Evolutionary conservation across 1,140 invertebrate species (phyloP), one percentile per base, ranked within the genome.

Genomic region (Aphelinus certus): DNA sequence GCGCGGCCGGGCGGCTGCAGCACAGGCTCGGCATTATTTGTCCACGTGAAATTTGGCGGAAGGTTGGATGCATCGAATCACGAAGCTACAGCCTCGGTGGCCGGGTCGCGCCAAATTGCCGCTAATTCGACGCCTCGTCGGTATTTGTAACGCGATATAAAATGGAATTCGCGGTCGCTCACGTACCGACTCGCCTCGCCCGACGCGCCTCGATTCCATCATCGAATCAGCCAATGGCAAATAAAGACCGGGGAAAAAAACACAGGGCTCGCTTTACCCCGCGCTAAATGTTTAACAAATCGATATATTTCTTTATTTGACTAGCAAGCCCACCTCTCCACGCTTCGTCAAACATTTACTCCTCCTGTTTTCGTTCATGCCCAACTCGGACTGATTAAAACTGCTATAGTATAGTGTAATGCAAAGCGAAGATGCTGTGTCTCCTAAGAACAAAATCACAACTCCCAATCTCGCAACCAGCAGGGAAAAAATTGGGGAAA

Each of bases 141-240:
- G 71, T 62, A 79, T 80, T 80, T 78, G 79, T 77, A 81, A 77
- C 72, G 77, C 75, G 71, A 78, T 80, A 81, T 80, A 82, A 80
- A 83, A 81, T 82, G 77, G 71, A 78, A 76, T 79, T 81, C 70
- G 77, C 73, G 77, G 77, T 80, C 71, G 76, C 26, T 65, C 67
- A 71, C 49, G 66, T 68, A 58, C 48, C 53, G 63, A 78, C 26
- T 68, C 71, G 75, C 64, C 75, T 69, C 58, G 49, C 64, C 73
- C 45, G 45, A 68, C 65, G 68, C 64, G 74, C 73, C 73, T 76
- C 69, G 76, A 69, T 60, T 6, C 73, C 79, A 81, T 79, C 80
- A 81, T 76, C 76, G 75, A 58, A 76, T 80, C 78, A 71, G 56
- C 73, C 79, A 82, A 4, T 76, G 78, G 78, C 78, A 80, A 82